phyloP scores from a whole-genome alignment of 2,888 invertebrate genomes.

The Taphrorychus bicolor region DNA sequence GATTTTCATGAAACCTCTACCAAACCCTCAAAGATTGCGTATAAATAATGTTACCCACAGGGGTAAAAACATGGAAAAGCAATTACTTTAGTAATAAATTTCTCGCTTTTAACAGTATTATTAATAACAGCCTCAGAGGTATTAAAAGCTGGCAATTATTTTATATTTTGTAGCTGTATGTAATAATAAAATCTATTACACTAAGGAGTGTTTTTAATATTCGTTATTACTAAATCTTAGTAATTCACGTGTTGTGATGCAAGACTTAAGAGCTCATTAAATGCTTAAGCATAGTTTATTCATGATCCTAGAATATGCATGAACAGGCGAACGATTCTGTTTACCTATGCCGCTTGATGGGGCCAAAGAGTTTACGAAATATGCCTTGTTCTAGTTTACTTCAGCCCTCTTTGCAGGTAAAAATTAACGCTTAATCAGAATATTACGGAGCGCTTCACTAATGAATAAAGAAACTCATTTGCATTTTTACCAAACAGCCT shows the following conservation, averaged over 20 bases:
- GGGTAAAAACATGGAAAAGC: constrained; percentile 18
- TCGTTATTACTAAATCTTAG: neutral
- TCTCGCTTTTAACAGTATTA: neutral
- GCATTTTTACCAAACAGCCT: neutral
- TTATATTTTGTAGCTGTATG: neutral
- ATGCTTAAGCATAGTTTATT: constrained; percentile 11
- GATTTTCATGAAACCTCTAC: no score
- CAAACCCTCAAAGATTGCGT: no score
- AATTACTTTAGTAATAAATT: constrained; percentile 19
- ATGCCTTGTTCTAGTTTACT: neutral
- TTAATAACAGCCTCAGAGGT: neutral
- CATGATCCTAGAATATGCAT: constrained; percentile 31
- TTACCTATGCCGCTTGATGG: neutral
- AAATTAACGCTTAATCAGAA: neutral
- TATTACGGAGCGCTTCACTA: neutral
- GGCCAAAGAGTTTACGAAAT: neutral
- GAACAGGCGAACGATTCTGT: constrained; percentile 22
- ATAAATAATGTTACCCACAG: no score
- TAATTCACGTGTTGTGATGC: neutral
- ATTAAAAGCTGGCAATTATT: neutral
- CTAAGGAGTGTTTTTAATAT: neutral
- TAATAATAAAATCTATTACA: neutral
- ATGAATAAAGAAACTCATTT: neutral
- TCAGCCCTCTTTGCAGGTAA: neutral
- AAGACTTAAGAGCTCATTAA: neutral